These are phyloP conservation scores for Remorina albescens DNA, from an alignment of 2,797 vertebrate species.

Conservation along the genomic window DNA sequence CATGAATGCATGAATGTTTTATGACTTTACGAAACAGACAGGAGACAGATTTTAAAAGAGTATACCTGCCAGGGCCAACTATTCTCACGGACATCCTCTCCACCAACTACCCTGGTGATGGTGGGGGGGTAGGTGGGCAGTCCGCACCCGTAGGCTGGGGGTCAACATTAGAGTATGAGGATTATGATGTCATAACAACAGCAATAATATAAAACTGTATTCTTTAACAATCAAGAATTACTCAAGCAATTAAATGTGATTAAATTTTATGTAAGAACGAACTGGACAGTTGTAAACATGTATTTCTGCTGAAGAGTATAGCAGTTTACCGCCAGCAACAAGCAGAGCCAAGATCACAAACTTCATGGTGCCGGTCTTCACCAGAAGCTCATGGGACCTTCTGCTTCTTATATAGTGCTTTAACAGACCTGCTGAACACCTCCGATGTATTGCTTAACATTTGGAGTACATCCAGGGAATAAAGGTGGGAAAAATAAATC, in stretches of 20 bases:
- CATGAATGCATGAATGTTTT: not conserved
- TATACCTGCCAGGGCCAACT: conserved; percentile 97
- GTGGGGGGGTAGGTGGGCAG: conserved; percentile 79
- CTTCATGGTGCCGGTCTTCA: conserved; percentile 79
- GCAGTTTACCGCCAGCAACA: conserved; percentile 82
- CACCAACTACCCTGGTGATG: conserved; percentile 85
- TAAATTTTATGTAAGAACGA: not conserved
- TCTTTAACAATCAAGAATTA: not conserved
- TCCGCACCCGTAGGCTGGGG: conserved; percentile 90
- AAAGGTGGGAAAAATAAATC: conserved; percentile 49
- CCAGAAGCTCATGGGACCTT: not conserved
- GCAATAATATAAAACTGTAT: not conserved
- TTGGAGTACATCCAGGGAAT: conserved; percentile 17
- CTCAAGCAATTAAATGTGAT: not conserved
- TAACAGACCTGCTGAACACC: not conserved
- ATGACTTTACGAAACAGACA: not conserved
- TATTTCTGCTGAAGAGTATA: not conserved
- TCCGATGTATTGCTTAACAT: conserved; percentile 25
- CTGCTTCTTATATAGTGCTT: conserved; percentile 70
- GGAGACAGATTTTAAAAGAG: not conserved
- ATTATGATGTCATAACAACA: not conserved
- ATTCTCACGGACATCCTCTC: conserved; percentile 82
- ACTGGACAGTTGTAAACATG: not conserved
- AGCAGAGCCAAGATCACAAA: conserved; percentile 85
- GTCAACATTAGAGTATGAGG: conserved; percentile 14